Base-by-base conservation (phyloP, 2,888 invertebrate species). In the Pseudoips prasinana region DNA sequence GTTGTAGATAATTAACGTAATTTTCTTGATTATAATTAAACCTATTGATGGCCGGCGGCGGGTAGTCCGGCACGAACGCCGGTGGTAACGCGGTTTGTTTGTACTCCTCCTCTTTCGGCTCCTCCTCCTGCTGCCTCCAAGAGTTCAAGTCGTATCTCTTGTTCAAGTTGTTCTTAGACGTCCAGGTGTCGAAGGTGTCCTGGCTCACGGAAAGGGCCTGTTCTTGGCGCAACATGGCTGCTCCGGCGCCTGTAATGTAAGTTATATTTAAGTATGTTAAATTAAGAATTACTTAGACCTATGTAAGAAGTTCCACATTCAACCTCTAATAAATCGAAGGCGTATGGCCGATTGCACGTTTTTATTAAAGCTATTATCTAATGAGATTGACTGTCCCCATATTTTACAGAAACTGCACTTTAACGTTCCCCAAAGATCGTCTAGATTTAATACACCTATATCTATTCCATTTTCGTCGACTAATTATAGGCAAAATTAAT, bases 81-180 rank as follows among this genome's bases (percentile, higher is more conserved):
- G 20, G 5, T 22, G 33, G 48, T n/a, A n/a, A n/a, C n/a, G n/a
- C n/a, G 30, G 76, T 66, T 0, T 84, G 83, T 25, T 78, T 80
- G 36, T 70, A 83, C 0, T 80, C 78, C 8, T 71, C 70, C 1
- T 83, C 84, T 3, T 70, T 60, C 6, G 14, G 14, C 2, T 78
- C 77, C 0, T 83, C 84, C 0, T 80, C 83, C 0, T 55, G 50
- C 11, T 86, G 87, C 27, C 87, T 53, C 87, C 87, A 88, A 0
- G 86, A 81, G 44, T 87, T 88, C 7, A 87, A 39, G 10, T 88
- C 87, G 11, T 87, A 88, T 7, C 88, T 54, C 33, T 87, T 87
- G 0, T 65, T 64, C 0, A 87, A 36, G 7, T 56, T 73, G 1
- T 54, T 73, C 22, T 85, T 86, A 0, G 75, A 48, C 0, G 76